Base-by-base conservation (phyloP, 1,140 invertebrate species). In the Habropoda laboriosa region DNA sequence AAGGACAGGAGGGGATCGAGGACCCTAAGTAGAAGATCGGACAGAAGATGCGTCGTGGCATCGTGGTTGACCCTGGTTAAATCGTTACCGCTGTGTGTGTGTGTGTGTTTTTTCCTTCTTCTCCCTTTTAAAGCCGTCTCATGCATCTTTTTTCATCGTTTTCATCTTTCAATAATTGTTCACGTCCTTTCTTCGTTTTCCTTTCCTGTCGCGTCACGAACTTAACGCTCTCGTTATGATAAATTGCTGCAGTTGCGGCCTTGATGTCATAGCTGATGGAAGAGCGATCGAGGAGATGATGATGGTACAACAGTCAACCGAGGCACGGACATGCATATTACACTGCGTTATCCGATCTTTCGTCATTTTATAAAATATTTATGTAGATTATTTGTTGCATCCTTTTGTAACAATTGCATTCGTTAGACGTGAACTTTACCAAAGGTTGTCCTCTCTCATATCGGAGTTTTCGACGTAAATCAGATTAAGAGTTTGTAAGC, bases 1-100 rank as follows among this genome's bases (percentile, higher is more conserved):
- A 30, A 24, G 21, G n/a, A 32, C 18, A 35, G 10, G 86, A 79
- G 71, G 82, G 76, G 64, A 63, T 24, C 35, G 77, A 78, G 53
- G 66, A 83, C 12, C 27, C 35, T 21, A 10, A 21, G 40, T 35
- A 32, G 42, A 76, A n/a, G 38, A 72, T 58, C 38, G 55, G n/a
- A 27, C 42, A 47, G n/a, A 38, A 61, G 82, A 86, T 71, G 76
- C 70, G 49, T 64, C 57, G 60, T 67, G 4, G 45, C 21, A 8
- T 58, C 74, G 75, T 38, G 8, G 64, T 86, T 88, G 88, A 89
- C 87, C 87, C 88, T 90, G 89, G 74, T 77, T 70, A 64, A 30
- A 12, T 38, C 38, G 55, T 81, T 75, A 75, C 58, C 16, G n/a
- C 32, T n/a, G 0, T 5, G n/a, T n/a, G n/a, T n/a, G n/a, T n/a